Conservation (phyloP, 2,113 vertebrate genomes). For the Ceratotherium simum region DNA sequence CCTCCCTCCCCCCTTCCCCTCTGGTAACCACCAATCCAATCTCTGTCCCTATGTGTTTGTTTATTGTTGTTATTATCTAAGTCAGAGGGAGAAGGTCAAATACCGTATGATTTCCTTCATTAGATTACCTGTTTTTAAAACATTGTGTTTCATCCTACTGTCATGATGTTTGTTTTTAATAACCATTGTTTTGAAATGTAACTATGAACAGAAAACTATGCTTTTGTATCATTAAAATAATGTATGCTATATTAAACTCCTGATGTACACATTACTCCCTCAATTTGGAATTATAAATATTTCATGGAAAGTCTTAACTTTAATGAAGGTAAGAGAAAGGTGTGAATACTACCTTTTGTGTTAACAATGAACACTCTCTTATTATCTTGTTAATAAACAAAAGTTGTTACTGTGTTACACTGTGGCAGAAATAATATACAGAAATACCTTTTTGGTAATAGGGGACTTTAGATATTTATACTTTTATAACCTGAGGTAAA, state of each 20-base stretch:
- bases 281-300: neutral
- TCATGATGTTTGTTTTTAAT: neutral
- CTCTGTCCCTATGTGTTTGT: too few species aligned
- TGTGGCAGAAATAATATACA: neutral
- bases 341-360: neutral
- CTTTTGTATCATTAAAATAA: neutral
- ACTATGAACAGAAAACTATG: neutral
- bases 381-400: slow-evolving; percentile 45
- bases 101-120: too few species aligned
- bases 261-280: neutral
- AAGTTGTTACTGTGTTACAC: neutral
- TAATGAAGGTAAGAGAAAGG: neutral
- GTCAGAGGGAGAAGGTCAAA: too few species aligned
- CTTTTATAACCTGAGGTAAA: neutral
- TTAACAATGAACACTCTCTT: neutral
- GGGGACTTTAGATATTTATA: neutral
- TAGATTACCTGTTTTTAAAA: neutral
- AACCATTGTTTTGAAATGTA: neutral
- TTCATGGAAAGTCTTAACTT: neutral
- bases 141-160: neutral
- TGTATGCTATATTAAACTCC: neutral
- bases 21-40: too few species aligned
- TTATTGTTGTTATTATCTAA: too few species aligned
- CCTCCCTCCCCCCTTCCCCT: too few species aligned
- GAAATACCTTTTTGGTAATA: neutral